Percentiles rank a stretch among this genome's conserved stretches.
Evolutionary conservation across 2,113 vertebrate genomes (phyloP).

Genomic region (Eclectus roratus): DNA sequence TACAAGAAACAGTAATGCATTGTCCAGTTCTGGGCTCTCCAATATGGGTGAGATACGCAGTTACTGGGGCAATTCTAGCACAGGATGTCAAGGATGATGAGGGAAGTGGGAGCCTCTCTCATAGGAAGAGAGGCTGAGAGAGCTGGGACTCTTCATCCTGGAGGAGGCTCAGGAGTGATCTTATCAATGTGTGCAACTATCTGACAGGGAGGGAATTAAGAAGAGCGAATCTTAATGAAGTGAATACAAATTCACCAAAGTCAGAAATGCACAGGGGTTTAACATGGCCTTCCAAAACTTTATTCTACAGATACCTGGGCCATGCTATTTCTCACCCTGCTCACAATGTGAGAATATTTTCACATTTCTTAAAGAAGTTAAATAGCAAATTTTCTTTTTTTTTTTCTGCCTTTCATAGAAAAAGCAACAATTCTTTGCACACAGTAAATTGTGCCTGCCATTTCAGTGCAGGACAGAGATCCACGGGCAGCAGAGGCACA

Average conservation of each 20-base stretch:
- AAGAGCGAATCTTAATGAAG: not conserved
- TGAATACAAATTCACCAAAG: not conserved
- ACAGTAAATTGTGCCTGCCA: not conserved
- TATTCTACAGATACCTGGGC: not conserved
- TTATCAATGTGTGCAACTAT: not conserved
- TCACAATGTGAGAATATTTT: not conserved
- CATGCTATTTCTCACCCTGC: not conserved
- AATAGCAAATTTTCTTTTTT: not conserved
- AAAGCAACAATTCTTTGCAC: not conserved
- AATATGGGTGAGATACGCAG: not conserved
- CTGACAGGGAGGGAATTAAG: not conserved
- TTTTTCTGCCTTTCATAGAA: not conserved
- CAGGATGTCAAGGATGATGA: not conserved
- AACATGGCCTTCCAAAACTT: not conserved
- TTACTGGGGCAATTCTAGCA: not conserved
- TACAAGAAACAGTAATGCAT: not conserved
- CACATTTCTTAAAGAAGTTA: not conserved
- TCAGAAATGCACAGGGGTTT: not conserved
- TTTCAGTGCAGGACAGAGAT: not conserved
- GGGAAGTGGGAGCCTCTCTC: not conserved
- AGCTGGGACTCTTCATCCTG: not conserved
- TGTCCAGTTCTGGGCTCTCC: not conserved
- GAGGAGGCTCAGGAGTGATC: not conserved
- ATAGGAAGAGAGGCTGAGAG: not conserved
- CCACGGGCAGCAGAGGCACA: not conserved